These are phyloP conservation scores for Papilio aristodemus DNA, from an alignment of 1,140 invertebrate genomes.

Conservation along the genomic window DNA sequence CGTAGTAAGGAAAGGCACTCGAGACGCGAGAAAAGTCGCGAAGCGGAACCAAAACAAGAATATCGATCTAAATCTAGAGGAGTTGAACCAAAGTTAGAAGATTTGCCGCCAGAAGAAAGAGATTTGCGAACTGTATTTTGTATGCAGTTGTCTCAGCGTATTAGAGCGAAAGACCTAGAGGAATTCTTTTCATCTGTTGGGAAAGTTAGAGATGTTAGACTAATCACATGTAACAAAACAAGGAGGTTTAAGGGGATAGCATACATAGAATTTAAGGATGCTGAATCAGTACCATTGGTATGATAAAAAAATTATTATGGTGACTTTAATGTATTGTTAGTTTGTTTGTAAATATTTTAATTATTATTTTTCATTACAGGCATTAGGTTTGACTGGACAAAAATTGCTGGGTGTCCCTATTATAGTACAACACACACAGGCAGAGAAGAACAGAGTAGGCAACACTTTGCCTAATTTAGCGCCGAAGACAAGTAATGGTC, in stretches of 20 bases:
- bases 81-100: conserved; percentile 80
- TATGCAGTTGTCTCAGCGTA: conserved; percentile 96
- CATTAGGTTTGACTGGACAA: conserved; percentile 97
- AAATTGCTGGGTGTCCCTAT: conserved; percentile 98
- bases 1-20: conserved; percentile 55
- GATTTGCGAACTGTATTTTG: conserved; percentile 99
- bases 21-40: conserved; percentile 54
- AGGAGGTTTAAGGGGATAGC: conserved; percentile 99
- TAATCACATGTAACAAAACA: conserved; percentile 99
- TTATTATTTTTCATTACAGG: conserved; percentile 82
- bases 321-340: background rate
- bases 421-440: conserved; percentile 98
- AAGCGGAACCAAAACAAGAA: conserved; percentile 62
- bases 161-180: conserved; percentile 97
- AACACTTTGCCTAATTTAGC: conserved; percentile 91
- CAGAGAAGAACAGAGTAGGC: conserved; percentile 97
- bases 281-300: conserved; percentile 97
- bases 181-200: conserved; percentile 99
- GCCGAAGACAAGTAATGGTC: conserved; percentile 92
- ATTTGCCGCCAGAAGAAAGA: conserved; percentile 97
- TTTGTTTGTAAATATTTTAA: conserved; percentile 9
- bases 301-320: conserved; percentile 57
- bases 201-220: conserved; percentile 98
- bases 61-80: conserved; percentile 74
- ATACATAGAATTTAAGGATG: conserved; percentile 99